These are phyloP conservation scores for Sula dactylatra DNA, from an alignment of 2,113 vertebrate species.

Conservation along the genomic window DNA sequence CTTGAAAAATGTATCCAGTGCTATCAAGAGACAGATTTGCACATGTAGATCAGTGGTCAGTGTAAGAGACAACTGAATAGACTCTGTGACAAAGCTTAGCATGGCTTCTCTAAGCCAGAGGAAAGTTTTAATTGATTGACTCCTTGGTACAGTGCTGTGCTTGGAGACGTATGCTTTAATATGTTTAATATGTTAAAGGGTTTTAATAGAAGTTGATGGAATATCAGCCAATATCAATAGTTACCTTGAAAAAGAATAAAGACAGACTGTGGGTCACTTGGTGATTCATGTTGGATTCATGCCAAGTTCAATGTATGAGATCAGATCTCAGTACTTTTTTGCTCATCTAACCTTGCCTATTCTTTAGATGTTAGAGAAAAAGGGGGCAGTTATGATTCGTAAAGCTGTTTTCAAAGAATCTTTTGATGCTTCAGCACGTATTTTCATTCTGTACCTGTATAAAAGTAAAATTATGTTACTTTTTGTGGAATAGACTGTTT, in stretches of 20 bases:
- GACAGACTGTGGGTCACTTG: neutral
- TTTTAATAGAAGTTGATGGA: neutral
- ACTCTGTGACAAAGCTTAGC: neutral
- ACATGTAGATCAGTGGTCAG: neutral
- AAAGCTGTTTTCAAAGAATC: neutral
- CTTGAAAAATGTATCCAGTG: fast-evolving
- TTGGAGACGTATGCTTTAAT: neutral
- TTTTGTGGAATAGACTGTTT: neutral
- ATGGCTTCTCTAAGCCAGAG: neutral
- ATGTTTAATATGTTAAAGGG: neutral
- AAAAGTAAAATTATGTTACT: neutral
- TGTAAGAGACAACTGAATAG: neutral
- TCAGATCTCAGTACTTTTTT: neutral
- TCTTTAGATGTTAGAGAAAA: neutral
- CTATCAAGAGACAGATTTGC: neutral
- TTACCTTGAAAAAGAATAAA: neutral
- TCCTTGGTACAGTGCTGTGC: neutral
- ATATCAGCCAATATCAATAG: neutral
- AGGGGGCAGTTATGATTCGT: neutral
- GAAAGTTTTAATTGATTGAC: neutral
- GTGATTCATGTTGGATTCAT: neutral
- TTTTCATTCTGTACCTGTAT: neutral
- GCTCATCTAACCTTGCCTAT: neutral
- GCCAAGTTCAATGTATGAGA: neutral
- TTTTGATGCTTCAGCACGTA: neutral